Evolutionary conservation across 2,797 vertebrate genomes (phyloP), one percentile per base, ranked within the genome.

Genomic region (Sebastes miniatus): DNA sequence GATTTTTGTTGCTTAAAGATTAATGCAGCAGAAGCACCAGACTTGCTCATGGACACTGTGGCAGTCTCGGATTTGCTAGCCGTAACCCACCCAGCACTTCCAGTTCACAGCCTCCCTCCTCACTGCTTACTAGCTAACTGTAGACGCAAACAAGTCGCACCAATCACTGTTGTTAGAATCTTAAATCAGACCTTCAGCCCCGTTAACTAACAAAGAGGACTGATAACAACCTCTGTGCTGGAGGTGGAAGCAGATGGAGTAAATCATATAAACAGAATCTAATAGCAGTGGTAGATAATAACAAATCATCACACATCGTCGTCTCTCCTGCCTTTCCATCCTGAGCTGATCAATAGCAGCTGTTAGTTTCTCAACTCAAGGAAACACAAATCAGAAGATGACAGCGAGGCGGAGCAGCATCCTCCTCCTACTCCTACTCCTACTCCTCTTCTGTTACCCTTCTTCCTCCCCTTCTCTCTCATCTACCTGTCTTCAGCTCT

Each of bases 391-490:
- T 67, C 34, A 29, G 70, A 66, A 24, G 47, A 54, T 18, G 31
- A 39, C 61, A 72, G 25, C 2, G 84, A 88, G 84, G 77, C 71
- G 77, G 86, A 87, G 87, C 91, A 87, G 79, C 81, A 56, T 80
- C 69, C 25, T 67, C 52, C 31, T 52, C 16, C 34, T 75, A 58
- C 20, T 73, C 64, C 22, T 56, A 56, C 32, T 50, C 69, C 25
- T 61, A 4, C 24, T 63, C 59, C 32, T 52, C 63, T 4, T 61
- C n/a, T 20, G 8, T 57, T 69, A 9, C 18, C 25, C 5, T 8
- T 65, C 47, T 11, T 43, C 9, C 14, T 72, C 62, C 9, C 58
- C 50, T 5, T 39, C 43, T 56, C 22, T 52, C 56, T 24, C 32
- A 16, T 65, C 69, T 36, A 3, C 29, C 79, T 31, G 36, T 77